Evolutionary conservation across 2,888 invertebrate genomes (phyloP), one percentile per base, ranked within the genome.

Genomic region (Schrankia costaestrigalis): DNA sequence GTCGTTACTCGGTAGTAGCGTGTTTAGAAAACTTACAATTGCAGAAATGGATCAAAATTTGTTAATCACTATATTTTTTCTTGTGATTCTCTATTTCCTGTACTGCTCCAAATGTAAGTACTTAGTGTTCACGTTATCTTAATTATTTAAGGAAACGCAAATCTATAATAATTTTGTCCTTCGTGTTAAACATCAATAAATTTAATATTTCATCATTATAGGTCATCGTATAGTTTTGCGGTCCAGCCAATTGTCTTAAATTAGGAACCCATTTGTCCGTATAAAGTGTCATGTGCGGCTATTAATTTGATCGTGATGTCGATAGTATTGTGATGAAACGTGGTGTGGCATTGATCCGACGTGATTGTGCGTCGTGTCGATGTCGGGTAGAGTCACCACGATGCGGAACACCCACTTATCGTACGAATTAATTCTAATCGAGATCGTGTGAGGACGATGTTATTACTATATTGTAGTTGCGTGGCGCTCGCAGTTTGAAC

Each of bases 231-330:
- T 60, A 64, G 63, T 70, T 72, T 69, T 49, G 66, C 66, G 56
- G 55, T 50, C 51, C 53, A 46, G 46, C 67, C 78, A 81, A 80
- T 81, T 81, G 78, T 56, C 60, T 68, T 71, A 72, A 80, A 83
- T 83, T 75, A 81, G 72, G 70, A 76, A 64, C 59, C 69, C 74
- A 80, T 83, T 79, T 73, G 71, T 81, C 62, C 64, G 63, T 64
- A 70, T 76, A 70, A 74, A 60, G 57, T 67, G 69, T 60, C 66
- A 58, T 57, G 52, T 60, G 55, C 49, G 59, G 51, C 59, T 63
- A 65, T 65, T 70, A 74, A 73, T n/a, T n/a, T n/a, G n/a, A n/a
- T 73, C 69, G 69, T 71, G 56, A 61, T 55, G 47, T 65, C 55
- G 57, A 62, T 57, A 55, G 54, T n/a, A n/a, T n/a, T n/a, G n/a